Percentiles rank a stretch among this genome's conserved stretches.
phyloP scores from a whole-genome alignment of 2,888 invertebrate genomes.

The Latheticus oryzae region DNA sequence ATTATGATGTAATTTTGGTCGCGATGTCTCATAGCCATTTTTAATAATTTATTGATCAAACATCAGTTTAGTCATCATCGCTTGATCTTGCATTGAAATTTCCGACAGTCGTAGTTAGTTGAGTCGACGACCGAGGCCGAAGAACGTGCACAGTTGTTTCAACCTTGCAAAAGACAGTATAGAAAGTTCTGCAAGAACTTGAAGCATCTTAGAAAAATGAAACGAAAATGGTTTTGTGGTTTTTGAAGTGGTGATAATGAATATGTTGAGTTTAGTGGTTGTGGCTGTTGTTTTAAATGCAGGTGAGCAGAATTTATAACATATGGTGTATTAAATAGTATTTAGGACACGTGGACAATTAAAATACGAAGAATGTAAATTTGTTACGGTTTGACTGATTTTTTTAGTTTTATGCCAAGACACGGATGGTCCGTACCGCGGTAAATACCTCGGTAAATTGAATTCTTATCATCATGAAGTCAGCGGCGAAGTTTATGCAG shows the following conservation, averaged over 20 bases:
- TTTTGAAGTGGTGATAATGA: neutral
- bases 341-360: too few species aligned
- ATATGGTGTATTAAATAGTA: too few species aligned
- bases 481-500: slow-evolving; percentile 88
- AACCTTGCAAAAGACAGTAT: slow-evolving; percentile 5
- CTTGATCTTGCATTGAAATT: slow-evolving; percentile 23
- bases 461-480: slow-evolving; percentile 95
- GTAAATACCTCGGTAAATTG: slow-evolving; percentile 84
- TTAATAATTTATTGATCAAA: slow-evolving; percentile 23
- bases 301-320: slow-evolving; percentile 2
- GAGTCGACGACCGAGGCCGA: slow-evolving; percentile 19
- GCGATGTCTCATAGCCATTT: slow-evolving; percentile 12
- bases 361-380: too few species aligned
- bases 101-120: slow-evolving; percentile 15
- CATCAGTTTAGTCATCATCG: neutral
- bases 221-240: too few species aligned
- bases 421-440: slow-evolving; percentile 80
- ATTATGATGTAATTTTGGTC: slow-evolving; percentile 8
- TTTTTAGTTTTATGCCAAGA: slow-evolving; percentile 64
- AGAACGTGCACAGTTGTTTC: too few species aligned
- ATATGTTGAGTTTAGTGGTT: slow-evolving; percentile 2
- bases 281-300: neutral
- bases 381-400: too few species aligned
- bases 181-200: slow-evolving; percentile 21
- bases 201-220: too few species aligned